Base-by-base conservation (phyloP, 1,140 invertebrate genomes). In the Nautilus pompilius region DNA sequence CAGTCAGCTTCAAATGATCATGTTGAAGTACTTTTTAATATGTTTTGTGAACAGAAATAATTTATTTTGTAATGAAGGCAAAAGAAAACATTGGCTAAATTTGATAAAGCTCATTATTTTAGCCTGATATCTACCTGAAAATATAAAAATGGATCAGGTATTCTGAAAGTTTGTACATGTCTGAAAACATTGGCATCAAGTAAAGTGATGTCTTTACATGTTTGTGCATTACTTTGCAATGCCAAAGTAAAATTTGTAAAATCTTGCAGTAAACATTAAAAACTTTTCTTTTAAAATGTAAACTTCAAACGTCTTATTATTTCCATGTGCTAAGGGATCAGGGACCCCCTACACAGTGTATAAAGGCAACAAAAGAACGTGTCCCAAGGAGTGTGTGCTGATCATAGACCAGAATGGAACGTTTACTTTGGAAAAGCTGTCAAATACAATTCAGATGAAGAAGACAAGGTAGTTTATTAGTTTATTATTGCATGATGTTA, bases 391-490 rank as follows among this genome's bases (percentile, higher is more conserved):
- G 85, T 98, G 95, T 85, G 92, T 98, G 48, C 86, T 98, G 10
- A 95, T 98, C 58, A 93, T 96, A 68, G 93, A 98, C 82, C 85
- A 87, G 46, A 98, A 93, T 3, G 94, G 95, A 55, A 92, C 95
- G 84, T 91, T 97, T 68, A 95, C 91, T 20, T 82, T 98, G 62
- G 95, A 98, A 83, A 92, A 91, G 83, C 86, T 98, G 51, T 89
- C 89, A 41, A 90, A 90, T 69, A 95, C 92, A 84, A 92, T 97
- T 73, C 91, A 92, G 86, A 89, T 98, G 2, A 98, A 98, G 82
- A 96, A 96, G 82, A 97, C 94, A 15, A 89, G 94, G 90, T 93
- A 78, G n/a, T n/a, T n/a, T n/a, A n/a, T n/a, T n/a, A n/a, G n/a
- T n/a, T n/a, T n/a, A n/a, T n/a, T n/a, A n/a, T n/a, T n/a, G n/a